phyloP scores from a whole-genome alignment of 2,888 invertebrate genomes.

The Fragum fragum region DNA sequence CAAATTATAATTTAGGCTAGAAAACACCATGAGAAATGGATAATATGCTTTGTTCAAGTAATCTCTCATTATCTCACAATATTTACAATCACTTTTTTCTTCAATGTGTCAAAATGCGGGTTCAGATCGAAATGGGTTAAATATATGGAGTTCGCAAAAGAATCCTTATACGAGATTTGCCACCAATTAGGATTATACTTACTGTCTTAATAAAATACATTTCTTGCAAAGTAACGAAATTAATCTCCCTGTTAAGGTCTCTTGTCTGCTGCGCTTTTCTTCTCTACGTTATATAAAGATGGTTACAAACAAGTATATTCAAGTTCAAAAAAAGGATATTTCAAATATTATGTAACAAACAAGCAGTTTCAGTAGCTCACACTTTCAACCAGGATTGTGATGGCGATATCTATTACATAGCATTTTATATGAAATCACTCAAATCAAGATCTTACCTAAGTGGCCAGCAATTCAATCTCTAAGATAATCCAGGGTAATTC shows the following conservation, averaged over 20 bases:
- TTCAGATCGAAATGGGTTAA: no score
- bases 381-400: background rate
- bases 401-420: background rate
- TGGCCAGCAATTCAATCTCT: background rate
- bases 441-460: background rate
- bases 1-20: no score
- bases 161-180: background rate
- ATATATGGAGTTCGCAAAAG: background rate
- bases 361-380: background rate
- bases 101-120: no score
- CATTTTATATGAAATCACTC: background rate
- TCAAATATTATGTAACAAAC: background rate
- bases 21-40: no score
- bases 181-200: background rate
- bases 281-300: background rate
- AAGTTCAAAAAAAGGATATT: background rate
- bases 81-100: no score
- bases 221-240: background rate
- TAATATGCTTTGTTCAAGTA: no score
- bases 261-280: background rate
- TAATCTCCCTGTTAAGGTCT: background rate
- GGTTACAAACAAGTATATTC: background rate
- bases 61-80: no score
- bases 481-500: slow-evolving; percentile 7
- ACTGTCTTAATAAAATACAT: background rate